Base-by-base conservation (phyloP, 2,113 vertebrate species). In the Forbesichthys papilliferus region DNA sequence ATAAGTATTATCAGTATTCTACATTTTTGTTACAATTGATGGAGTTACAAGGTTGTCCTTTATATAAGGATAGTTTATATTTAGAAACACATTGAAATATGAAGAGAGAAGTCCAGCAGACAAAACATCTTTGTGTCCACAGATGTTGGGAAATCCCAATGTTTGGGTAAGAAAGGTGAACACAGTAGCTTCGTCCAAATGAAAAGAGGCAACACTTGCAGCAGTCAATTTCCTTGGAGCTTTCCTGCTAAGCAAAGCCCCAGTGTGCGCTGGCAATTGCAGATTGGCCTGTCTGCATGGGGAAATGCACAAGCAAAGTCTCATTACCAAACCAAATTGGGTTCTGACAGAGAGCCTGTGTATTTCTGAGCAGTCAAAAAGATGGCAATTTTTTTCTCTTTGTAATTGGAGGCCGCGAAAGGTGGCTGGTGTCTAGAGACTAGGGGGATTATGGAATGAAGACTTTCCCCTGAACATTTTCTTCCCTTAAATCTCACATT, bases 261-360 rank as follows among this genome's bases (percentile, higher is more conserved):
- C 84, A 77, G 71, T 83, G 84, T 89, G 90, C 86, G 81, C 80
- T 75, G 81, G 81, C 83, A 79, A 80, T 79, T 87, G 86, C 86
- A 92, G 88, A 92, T 92, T 90, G 90, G 90, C 69, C 86, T 89
- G 88, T 92, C 90, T 92, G 89, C 88, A 90, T 75, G 82, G 87
- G 90, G 88, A 93, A 90, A 91, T 87, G 87, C 86, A 89, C 78
- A 84, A 88, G 90, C 88, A 78, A 78, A 86, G 89, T 88, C 89
- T 93, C 91, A 94, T 93, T 93, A 92, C 89, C 87, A 84, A 86
- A 79, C 84, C 89, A 91, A 91, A 92, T 90, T 91, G 90, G 91
- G 90, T 91, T 91, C 83, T 91, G 88, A 90, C 90, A 84, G 90
- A 83, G 88, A 90, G 89, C 85, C 86, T 87, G 86, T 90, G 80